Conservation (phyloP, 2,797 vertebrate genomes). For the Oreortyx pictus region DNA sequence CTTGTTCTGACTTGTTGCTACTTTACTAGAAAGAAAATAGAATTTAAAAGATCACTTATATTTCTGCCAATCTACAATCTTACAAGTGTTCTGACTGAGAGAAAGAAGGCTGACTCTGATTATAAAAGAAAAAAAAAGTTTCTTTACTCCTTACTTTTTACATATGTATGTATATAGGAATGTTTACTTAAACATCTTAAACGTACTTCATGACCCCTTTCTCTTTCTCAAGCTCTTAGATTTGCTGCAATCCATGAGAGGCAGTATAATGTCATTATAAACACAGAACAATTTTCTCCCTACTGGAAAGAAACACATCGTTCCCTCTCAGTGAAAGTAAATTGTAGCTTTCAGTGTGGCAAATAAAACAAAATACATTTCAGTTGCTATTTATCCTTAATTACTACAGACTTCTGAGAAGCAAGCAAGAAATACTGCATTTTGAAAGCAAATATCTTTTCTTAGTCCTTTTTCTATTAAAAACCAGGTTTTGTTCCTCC, state of each 20-base stretch:
- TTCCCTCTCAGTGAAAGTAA: conserved; percentile 43
- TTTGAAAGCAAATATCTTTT: neutral
- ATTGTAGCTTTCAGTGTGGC: conserved; percentile 34
- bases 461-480: neutral
- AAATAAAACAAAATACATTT: conserved; percentile 46
- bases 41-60: neutral
- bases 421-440: neutral
- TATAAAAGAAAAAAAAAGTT: neutral
- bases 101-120: neutral
- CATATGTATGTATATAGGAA: neutral
- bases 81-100: neutral
- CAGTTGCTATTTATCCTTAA: conserved; percentile 53
- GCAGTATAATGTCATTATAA: conserved; percentile 55
- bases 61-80: neutral
- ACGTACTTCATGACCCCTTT: conserved; percentile 3
- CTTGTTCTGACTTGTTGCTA: neutral
- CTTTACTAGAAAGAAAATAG: neutral
- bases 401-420: conserved; percentile 27
- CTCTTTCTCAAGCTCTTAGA: neutral
- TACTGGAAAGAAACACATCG: conserved; percentile 45
- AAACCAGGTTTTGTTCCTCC: neutral
- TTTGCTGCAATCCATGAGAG: neutral
- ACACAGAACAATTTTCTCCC: conserved; percentile 63
- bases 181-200: conserved; percentile 20
- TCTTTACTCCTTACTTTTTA: neutral